Evolutionary conservation across 2,113 vertebrate genomes (phyloP).

Genomic region (Toxotes chatareus): DNA sequence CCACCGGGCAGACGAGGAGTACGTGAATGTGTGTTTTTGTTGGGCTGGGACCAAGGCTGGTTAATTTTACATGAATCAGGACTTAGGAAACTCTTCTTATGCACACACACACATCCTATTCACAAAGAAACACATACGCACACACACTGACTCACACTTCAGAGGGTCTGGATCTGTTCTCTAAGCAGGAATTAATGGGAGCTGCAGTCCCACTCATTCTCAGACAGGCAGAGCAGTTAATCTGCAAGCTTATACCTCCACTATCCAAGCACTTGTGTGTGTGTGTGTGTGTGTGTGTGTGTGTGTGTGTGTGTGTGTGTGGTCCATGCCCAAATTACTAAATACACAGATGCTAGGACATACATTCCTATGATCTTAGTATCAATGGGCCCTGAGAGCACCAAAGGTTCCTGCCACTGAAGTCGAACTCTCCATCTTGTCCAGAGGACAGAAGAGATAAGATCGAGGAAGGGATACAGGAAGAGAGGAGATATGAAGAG

Average conservation of each 20-base stretch:
- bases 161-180: conserved; percentile 42
- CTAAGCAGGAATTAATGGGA: conserved; percentile 51
- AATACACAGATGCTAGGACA: conserved; percentile 50
- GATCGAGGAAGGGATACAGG: conserved; percentile 3
- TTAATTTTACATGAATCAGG: conserved; percentile 52
- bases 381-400: conserved; percentile 25
- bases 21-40: neutral
- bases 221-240: conserved; percentile 52
- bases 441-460: neutral
- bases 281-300: conserved; percentile 11
- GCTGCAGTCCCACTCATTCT: conserved; percentile 44
- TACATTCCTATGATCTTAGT: conserved; percentile 43
- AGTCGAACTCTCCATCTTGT: neutral
- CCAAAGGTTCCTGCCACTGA: conserved; percentile 25
- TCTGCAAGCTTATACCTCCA: conserved; percentile 41
- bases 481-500: neutral
- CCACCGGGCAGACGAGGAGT: neutral
- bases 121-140: neutral
- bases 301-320: conserved; percentile 5
- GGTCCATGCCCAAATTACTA: conserved; percentile 15
- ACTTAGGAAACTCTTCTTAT: conserved; percentile 28
- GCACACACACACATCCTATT: neutral
- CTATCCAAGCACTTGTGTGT: conserved; percentile 18
- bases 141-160: neutral
- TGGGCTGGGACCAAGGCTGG: conserved; percentile 15